Base-by-base conservation (phyloP, 2,888 invertebrate species). In the Tortricodes alternella region DNA sequence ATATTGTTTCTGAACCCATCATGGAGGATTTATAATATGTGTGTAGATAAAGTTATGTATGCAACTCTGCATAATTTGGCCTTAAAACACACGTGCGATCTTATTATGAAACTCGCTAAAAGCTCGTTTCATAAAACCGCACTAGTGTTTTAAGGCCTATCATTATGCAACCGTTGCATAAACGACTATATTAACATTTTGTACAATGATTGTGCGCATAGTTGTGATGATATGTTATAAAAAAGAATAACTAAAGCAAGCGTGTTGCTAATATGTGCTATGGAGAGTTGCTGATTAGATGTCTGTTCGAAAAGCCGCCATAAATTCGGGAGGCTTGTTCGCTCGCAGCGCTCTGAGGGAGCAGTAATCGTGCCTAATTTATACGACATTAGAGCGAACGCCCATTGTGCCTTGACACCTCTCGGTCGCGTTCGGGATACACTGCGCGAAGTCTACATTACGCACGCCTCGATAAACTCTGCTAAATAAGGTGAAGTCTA, bases 351-450 rank as follows among this genome's bases (percentile, higher is more conserved):
- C 46, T 52, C 58, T 9, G 32, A 32, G 38, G 41, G 38, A 34
- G 43, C 44, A 48, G 58, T 52, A 38, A 56, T 51, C 58, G 62
- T 62, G 66, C 62, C 63, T 65, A 61, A 62, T 62, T 61, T 62
- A 63, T 60, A 62, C 62, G 59, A 62, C 59, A 24, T 35, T 58
- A 59, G 60, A 59, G 59, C 50, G 37, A 39, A 56, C 53, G 55
- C 41, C 43, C 49, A 52, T 61, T 62, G 67, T 67, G 67, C 65
- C 67, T 67, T 65, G 48, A 52, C 56, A 59, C 35, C 51, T 46
- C 41, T 38, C 49, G 16, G n/a, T n/a, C n/a, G n/a, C n/a, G n/a
- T n/a, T n/a, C n/a, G n/a, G n/a, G n/a, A 58, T 37, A 29, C 37
- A 13, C 51, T 35, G 48, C 34, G 34, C 48, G 46, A 46, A 19